Base-by-base conservation (phyloP, 2,888 invertebrate species). In the Thecophora atra region DNA sequence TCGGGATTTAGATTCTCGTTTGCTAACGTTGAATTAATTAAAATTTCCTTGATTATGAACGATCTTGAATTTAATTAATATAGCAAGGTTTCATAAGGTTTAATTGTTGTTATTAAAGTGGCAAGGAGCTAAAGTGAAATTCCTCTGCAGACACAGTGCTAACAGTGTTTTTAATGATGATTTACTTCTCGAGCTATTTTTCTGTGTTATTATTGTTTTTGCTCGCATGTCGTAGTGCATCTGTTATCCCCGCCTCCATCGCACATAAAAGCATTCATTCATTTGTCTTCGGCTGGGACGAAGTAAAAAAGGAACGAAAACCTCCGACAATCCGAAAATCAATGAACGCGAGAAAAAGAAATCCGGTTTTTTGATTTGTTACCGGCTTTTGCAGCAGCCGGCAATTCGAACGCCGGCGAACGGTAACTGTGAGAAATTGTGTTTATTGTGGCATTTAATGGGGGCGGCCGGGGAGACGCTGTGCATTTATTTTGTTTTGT, bases 311-410 rank as follows among this genome's bases (percentile, higher is more conserved):
- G 1, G 19, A 51, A 26, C 58, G 15, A 28, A 60, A 60, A 30
- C 52, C 24, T 1, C 63, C 51, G 52, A 70, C 70, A 37, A n/a
- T n/a, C n/a, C n/a, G n/a, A n/a, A 70, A 70, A 63, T 70, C 63
- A 70, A 70, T 70, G 70, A 70, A 63, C 70, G 70, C 42, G 19
- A 70, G 63, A 24, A 68, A 17, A 52, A 62, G 62, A 47, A 52
- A 30, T 51, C 66, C 60, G n/a, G 56, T 66, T 67, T 62, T 67
- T 66, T 67, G 51, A 65, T 66, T 58, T 60, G 66, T 72, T 72
- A 67, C 72, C 72, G 72, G 72, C 72, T 72, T 72, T 72, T 66
- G 52, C 56, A 44, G 66, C 60, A 56, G 66, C 60, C 69, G 69
- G 69, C 60, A 60, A 60, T 28, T 69, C 60, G 21, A 26, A 28